These are phyloP conservation scores for Aurelia sp. DNA, from an alignment of 30 jellyfish, hydroid and myxozoan species.

Conservation along the genomic window DNA sequence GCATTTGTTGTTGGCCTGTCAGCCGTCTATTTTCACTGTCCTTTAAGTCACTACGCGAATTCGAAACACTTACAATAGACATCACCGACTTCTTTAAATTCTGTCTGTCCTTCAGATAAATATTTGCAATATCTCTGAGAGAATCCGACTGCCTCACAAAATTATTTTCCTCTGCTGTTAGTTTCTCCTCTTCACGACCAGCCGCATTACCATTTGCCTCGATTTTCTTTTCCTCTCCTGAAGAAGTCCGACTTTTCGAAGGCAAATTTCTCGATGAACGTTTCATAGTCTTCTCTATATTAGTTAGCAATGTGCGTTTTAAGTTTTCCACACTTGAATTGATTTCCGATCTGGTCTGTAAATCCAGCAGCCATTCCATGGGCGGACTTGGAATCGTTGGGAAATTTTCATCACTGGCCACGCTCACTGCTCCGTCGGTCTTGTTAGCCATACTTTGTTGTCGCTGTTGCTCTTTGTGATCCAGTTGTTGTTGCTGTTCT, in stretches of 20 bases:
- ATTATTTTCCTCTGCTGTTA: background rate
- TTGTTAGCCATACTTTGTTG: too few species aligned
- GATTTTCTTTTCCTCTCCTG: background rate
- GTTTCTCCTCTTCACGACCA: background rate
- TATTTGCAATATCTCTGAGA: conserved; percentile 27
- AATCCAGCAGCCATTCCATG: conserved; percentile 1
- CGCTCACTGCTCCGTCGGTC: too few species aligned
- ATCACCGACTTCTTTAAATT: conserved; percentile 10
- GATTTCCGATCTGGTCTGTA: background rate
- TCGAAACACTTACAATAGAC: background rate
- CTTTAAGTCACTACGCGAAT: background rate
- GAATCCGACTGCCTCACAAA: conserved; percentile 8
- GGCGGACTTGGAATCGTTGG: too few species aligned
- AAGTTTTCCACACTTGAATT: conserved; percentile 27
- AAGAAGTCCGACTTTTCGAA: background rate
- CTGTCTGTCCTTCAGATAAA: conserved; percentile 31
- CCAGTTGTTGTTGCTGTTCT: too few species aligned
- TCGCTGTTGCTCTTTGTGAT: too few species aligned
- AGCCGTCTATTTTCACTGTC: background rate
- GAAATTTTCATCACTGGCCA: too few species aligned
- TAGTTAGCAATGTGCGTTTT: conserved; percentile 15
- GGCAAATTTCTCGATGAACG: background rate
- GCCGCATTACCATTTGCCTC: too few species aligned
- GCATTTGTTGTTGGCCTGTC: conserved; percentile 33
- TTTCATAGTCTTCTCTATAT: conserved; percentile 19